Base-by-base conservation (phyloP, 2,888 invertebrate species). In the Tachina fera region DNA sequence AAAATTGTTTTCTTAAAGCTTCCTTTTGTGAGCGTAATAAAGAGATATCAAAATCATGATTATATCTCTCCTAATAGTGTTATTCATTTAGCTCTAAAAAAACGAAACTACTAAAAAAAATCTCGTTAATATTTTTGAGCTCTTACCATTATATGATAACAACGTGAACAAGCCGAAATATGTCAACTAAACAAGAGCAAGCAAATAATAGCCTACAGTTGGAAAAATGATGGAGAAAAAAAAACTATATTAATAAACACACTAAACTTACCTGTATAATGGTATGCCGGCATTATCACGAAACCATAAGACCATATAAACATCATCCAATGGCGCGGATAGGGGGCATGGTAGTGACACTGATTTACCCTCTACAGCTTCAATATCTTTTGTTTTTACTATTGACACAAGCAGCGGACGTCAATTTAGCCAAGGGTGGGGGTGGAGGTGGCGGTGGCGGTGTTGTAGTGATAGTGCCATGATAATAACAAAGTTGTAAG, bases 301-400 rank as follows among this genome's bases (percentile, higher is more conserved):
- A 94, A 97, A 97, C 97, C 97, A 97, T 93, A 97, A 96, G 87
- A 97, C 97, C 96, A 97, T 97, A 94, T 97, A 96, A 88, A 97
- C 96, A 92, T 96, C 96, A 93, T 97, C 97, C 92, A 96, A 95
- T 51, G 96, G 96, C 65, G 97, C 96, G 87, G 95, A 95, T 86
- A 97, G 96, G 93, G 97, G 96, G 92, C 97, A 98, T 49, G 97
- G 97, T 91, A 97, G 94, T 93, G 96, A 96, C 84, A 97, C 97
- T 91, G 96, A 96, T 94, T 96, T 96, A 75, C 97, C 97, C 93
- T 97, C 97, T 88, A 97, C 97, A 43, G 97, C 97, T 93, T 97
- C 97, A 89, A 97, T 94, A 93, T 97, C 96, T 91, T 96, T 95
- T 88, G 97, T 95, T 90, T 96, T 95, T 86, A 96, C 96, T 94